Base-by-base conservation (phyloP, 2,113 vertebrate species). In the Narcine bancroftii region DNA sequence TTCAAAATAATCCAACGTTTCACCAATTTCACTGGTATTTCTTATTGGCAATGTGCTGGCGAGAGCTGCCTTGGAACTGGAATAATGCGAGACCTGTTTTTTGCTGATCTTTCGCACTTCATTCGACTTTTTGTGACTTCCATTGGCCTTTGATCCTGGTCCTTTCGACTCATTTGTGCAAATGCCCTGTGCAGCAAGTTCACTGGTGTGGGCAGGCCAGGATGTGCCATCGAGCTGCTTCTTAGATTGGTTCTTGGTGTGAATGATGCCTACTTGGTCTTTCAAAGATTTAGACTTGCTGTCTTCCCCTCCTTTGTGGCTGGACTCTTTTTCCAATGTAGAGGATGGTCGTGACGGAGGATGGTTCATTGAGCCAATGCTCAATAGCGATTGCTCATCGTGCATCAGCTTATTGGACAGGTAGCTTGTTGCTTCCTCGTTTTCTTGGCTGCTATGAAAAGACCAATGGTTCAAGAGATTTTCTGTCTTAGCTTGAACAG, bases 391-490 rank as follows among this genome's bases (percentile, higher is more conserved):
- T 95, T 99, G 97, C 95, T 99, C 98, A 0, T 97, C 98, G 91
- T 98, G 98, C 87, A 98, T 96, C 65, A 99, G 97, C 95, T 99
- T 98, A 94, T 99, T 97, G 0, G 98, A 99, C 72, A 99, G 97
- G 93, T 97, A 96, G 93, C 97, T 97, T 0, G 96, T 96, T 0
- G 96, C 96, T 71, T 96, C 96, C 93, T 96, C 95, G 94, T 98
- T 97, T 0, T 94, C 96, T 93, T 97, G 97, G 92, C 97, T 96
- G 0, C 96, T 96, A 92, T 96, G 97, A 83, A 99, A 95, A 15
- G 98, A 96, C 98, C 98, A 99, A 94, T 98, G 97, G 33, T 97
- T 97, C 96, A 98, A 97, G 97, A 99, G 97, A 95, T 99, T 97
- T 81, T 99, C 98, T 0, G 98, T 96, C 0, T 98, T 98, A 95